Conservation (phyloP, 1,140 invertebrate species). For the Globodera ellingtonae region DNA sequence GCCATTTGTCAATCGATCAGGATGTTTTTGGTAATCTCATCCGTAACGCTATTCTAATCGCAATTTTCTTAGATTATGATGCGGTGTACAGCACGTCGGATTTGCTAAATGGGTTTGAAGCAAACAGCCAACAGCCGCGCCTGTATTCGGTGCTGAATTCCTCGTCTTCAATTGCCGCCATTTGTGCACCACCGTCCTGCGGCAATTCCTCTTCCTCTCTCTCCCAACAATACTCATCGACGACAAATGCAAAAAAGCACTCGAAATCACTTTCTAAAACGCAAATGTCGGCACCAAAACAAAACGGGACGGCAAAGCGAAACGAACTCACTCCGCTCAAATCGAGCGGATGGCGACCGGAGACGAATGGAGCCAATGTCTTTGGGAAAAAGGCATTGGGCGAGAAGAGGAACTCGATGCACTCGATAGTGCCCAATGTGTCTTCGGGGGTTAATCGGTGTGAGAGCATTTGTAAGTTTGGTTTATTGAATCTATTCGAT, state of each 20-base stretch:
- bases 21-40: slow-evolving; percentile 33
- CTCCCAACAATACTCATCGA: background rate
- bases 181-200: slow-evolving; percentile 18
- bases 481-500: background rate
- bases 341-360: background rate
- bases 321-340: background rate
- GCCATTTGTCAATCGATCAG: slow-evolving; percentile 47
- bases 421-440: no score
- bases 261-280: background rate
- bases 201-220: background rate
- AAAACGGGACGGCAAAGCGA: background rate
- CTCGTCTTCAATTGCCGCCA: slow-evolving; percentile 6
- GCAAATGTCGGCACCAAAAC: background rate
- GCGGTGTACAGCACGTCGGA: background rate
- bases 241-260: slow-evolving; percentile 6
- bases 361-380: background rate
- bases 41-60: background rate
- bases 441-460: background rate
- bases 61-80: slow-evolving; percentile 3
- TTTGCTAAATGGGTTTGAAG: slow-evolving; percentile 14
- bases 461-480: background rate
- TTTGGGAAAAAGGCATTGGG: background rate
- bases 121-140: background rate
- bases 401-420: background rate
- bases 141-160: slow-evolving; percentile 15